Base-by-base conservation (phyloP, 2,797 vertebrate species). In the Pangasius larnaudii region DNA sequence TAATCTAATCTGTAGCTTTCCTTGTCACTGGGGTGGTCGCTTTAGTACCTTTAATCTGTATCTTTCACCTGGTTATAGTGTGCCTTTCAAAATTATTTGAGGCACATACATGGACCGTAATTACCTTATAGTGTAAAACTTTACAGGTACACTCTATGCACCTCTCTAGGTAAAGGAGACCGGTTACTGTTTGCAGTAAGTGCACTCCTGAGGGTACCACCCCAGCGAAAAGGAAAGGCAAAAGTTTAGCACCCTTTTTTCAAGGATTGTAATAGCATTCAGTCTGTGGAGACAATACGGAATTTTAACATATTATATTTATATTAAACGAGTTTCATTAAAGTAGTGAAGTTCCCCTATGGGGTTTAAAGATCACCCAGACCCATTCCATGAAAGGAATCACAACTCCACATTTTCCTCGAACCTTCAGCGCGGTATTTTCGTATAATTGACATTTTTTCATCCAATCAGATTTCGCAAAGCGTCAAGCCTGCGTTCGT, bases 401-500 rank as follows among this genome's bases (percentile, higher is more conserved):
- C 53, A 39, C 79, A 90, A 91, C 58, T 46, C 80, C 93, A 88
- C 85, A 85, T 90, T 87, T 94, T 94, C n/a, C 65, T 85, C 74
- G 1, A 89, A 86, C 86, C 67, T 46, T 56, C 58, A 11, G 39
- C 5, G 30, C 16, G n/a, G 82, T 16, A 58, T 36, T 89, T 82
- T 86, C n/a, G 1, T 58, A 71, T 94, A 92, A 94, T 90, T 86
- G 94, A 92, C 93, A 88, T 86, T 49, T 39, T 27, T 13, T 65
- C 7, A 83, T 86, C 95, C 92, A 94, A 88, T 93, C 90, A 92
- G 9, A 11, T 36, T 18, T 27, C 91, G 95, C 94, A 95, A 95
- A 95, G 95, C 95, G 95, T 95, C 95, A 95, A 91, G 87, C 87
- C 91, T 89, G 93, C 46, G 94, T 94, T 95, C 91, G 92, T 92